Percentiles rank a stretch among this genome's conserved stretches.
These are phyloP conservation scores for Heliconius congener DNA, from an alignment of 1,140 invertebrate genomes.

Conservation along the genomic window DNA sequence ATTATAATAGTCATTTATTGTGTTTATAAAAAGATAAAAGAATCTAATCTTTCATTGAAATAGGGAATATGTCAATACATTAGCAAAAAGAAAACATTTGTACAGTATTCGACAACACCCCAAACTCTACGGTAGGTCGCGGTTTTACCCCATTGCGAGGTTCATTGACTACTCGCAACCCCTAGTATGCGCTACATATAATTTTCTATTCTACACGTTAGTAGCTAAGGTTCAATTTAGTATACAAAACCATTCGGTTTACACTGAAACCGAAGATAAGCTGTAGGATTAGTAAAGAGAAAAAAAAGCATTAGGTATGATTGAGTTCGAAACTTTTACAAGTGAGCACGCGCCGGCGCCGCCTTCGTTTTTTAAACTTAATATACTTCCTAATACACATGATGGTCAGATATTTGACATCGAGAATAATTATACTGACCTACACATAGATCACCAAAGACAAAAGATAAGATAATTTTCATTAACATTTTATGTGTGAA, in stretches of 20 bases:
- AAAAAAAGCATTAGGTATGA: slow-evolving; percentile 60
- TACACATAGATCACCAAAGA: slow-evolving; percentile 1
- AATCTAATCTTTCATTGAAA: neutral
- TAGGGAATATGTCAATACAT: slow-evolving; percentile 19
- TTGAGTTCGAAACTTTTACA: slow-evolving; percentile 52
- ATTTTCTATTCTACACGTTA: slow-evolving; percentile 40
- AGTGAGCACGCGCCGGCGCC: slow-evolving; percentile 20
- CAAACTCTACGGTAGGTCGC: slow-evolving; percentile 69
- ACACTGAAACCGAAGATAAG: slow-evolving; percentile 68
- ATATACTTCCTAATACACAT: neutral
- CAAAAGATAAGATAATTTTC: neutral
- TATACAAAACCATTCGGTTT: slow-evolving; percentile 40
- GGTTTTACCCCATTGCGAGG: slow-evolving; percentile 57
- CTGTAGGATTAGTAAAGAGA: slow-evolving; percentile 64
- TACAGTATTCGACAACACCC: slow-evolving; percentile 44
- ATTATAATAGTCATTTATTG: neutral
- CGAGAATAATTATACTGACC: neutral
- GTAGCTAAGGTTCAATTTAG: slow-evolving; percentile 42
- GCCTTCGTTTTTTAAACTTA: neutral
- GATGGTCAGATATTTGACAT: neutral
- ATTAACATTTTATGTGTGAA: neutral
- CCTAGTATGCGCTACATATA: slow-evolving; percentile 20
- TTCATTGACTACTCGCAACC: slow-evolving; percentile 65
- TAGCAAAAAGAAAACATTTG: slow-evolving; percentile 27
- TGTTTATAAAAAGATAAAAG: neutral